These are phyloP conservation scores for Anniella stebbinsi DNA, from an alignment of 2,797 vertebrate genomes.

Conservation along the genomic window DNA sequence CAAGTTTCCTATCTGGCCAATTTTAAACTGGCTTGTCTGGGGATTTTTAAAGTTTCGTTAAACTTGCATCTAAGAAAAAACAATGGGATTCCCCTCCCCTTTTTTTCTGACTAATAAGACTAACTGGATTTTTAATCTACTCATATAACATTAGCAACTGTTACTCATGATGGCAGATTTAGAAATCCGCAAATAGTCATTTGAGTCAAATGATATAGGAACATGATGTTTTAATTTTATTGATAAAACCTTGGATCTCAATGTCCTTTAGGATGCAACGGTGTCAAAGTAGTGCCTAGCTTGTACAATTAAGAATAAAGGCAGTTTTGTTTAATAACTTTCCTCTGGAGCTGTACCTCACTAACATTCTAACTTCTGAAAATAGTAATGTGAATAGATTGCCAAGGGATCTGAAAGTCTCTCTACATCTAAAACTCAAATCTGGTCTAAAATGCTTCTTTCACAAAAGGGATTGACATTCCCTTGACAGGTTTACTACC, in stretches of 20 bases:
- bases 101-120: neutral
- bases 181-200: slow-evolving; percentile 45
- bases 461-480: neutral
- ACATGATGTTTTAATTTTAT: slow-evolving; percentile 47
- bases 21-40: neutral
- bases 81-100: neutral
- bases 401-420: slow-evolving; percentile 40
- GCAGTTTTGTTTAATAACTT: slow-evolving; percentile 16
- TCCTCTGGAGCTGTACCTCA: slow-evolving; percentile 28
- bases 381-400: slow-evolving; percentile 30
- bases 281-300: slow-evolving; percentile 48
- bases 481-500: neutral
- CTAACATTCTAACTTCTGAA: slow-evolving; percentile 24
- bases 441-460: no score
- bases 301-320: slow-evolving; percentile 28
- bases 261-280: slow-evolving; percentile 47
- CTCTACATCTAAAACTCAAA: no score
- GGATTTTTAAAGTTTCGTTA: neutral
- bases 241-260: slow-evolving; percentile 21
- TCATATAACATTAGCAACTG: slow-evolving; percentile 17
- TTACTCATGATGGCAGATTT: slow-evolving; percentile 35
- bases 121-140: slow-evolving; percentile 29
- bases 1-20: neutral
- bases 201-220: slow-evolving; percentile 32
- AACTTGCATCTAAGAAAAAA: neutral